Percentiles rank a stretch among this genome's conserved stretches.
Evolutionary conservation across 2,797 vertebrate genomes (phyloP).

Genomic region (Hippocampus kuda): DNA sequence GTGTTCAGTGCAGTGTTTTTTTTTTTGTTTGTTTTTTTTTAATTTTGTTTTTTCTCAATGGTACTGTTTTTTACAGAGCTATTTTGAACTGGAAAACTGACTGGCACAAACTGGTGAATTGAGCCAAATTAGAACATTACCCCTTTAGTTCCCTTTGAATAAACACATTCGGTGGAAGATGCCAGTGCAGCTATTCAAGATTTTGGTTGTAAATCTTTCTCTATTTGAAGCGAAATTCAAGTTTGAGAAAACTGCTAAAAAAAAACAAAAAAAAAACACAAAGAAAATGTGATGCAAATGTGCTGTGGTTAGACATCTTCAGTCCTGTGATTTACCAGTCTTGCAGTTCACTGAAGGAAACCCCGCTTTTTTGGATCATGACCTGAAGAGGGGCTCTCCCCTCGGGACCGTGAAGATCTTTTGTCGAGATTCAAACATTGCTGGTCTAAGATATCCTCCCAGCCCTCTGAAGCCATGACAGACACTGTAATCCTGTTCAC

Average conservation of each 20-base stretch:
- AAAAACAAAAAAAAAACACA: neutral
- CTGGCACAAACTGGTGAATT: neutral
- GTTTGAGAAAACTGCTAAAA: too few relatives aligned
- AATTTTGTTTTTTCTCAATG: neutral
- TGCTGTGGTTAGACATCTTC: neutral
- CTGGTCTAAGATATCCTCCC: neutral
- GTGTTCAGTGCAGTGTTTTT: neutral
- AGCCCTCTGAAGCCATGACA: neutral
- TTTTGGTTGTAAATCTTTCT: too few relatives aligned
- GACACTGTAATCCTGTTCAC: neutral
- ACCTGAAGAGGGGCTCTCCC: neutral
- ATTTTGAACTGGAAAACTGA: neutral
- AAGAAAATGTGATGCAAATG: conserved; percentile 16
- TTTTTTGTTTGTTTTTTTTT: too few relatives aligned
- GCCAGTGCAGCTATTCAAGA: too few relatives aligned
- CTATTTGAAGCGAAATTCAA: too few relatives aligned
- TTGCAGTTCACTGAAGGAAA: neutral
- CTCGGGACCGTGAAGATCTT: neutral
- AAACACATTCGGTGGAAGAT: too few relatives aligned
- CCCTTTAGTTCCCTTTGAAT: too few relatives aligned
- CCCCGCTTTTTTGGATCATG: neutral
- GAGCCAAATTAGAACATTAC: neutral
- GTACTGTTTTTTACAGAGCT: too few relatives aligned
- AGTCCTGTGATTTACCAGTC: neutral
- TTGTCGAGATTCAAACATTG: neutral